Base-by-base conservation (phyloP, 2,797 vertebrate species). In the Girardinus metallicus region DNA sequence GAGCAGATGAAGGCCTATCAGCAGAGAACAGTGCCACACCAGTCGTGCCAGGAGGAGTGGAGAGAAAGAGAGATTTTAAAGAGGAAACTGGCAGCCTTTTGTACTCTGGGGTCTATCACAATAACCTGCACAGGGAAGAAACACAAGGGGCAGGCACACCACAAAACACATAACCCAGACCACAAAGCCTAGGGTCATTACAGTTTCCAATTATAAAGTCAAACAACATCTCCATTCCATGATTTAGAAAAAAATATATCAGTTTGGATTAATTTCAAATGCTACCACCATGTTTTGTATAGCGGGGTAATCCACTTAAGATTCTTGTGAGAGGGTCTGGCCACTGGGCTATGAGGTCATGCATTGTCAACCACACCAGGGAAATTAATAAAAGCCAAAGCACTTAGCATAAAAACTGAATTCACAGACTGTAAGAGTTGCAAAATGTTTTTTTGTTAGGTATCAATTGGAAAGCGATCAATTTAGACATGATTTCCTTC, bases 301-400 rank as follows among this genome's bases (percentile, higher is more conserved):
- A 89, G 90, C 29, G 77, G 57, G 70, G 16, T 87, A 94, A 93
- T 94, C 85, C 86, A 92, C 80, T 94, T 93, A 93, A 81, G 11
- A 36, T 84, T 80, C 86, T 89, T 93, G 92, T 87, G 90, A 77
- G 55, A 71, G 80, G 86, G 84, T 89, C 90, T 93, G 88, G 84
- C 87, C 74, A 76, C 73, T 74, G 76, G 78, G 75, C 76, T 72
- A 72, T 92, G 88, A 94, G 91, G 47, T 92, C 89, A 92, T 90
- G 60, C 79, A 77, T 79, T 88, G 78, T 88, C 89, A 82, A 78
- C 83, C 86, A 86, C 78, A 87, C 51, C 8, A 76, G 60, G 51
- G 85, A 84, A 86, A 85, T 90, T 84, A 86, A 89, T 89, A 84
- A 83, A 87, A 80, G 49, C 47, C 29, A 66, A 76, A 76, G 75